Evolutionary conservation across 2,888 invertebrate species (phyloP), one percentile per base, ranked within the genome.

Genomic region (Deilephila porcellus): DNA sequence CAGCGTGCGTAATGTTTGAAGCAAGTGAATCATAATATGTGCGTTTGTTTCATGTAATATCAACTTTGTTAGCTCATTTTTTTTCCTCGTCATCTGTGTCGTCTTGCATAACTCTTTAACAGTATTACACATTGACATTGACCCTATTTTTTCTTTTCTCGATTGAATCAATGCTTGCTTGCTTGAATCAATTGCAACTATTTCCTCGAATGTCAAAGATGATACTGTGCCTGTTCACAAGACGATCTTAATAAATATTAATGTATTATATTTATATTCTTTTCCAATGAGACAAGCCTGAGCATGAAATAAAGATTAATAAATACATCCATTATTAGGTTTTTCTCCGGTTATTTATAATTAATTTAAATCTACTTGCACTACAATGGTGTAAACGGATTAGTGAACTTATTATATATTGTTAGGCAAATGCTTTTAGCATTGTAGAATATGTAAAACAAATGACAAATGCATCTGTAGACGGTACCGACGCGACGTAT

Each of bases 11-110:
- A 78, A 76, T 74, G 76, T 75, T 77, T 72, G 75, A 74, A 80
- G 77, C 75, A 78, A 76, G 74, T 81, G 73, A 78, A 76, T 80
- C 80, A 80, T 82, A 78, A 82, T 75, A 75, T 74, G 80, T 80
- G 76, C 79, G 77, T 80, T 79, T 75, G 76, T 78, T 77, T 75
- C 77, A 79, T 83, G 37, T 80, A 75, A 81, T 77, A 79, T 71
- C 81, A 79, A 81, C 81, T 81, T 75, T 75, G 74, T 80, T 74
- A 75, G 67, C 73, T 78, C 76, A 80, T 75, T 78, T 77, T 73
- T 71, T 75, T 74, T 76, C 74, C 75, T 78, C 72, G 73, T 77
- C 77, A 74, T 73, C 73, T 70, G 74, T 80, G 81, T 76, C 76
- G 80, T 71, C 67, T 82, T 82, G 73, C 74, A 75, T 80, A 60